Conservation (phyloP, 2,888 invertebrate species). For the Trachelus tabidus region DNA sequence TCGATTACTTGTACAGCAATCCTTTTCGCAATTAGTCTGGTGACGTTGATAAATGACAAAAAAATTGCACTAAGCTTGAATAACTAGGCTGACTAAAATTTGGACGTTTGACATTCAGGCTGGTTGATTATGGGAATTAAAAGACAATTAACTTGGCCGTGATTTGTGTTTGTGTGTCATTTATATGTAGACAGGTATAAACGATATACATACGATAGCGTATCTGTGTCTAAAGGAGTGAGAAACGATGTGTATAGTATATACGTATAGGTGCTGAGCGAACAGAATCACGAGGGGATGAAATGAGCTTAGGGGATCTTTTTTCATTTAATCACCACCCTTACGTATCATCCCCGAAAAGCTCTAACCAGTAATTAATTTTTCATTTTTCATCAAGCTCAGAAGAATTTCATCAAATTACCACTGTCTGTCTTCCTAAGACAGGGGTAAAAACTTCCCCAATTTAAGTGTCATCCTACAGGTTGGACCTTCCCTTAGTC, state of each 20-base stretch:
- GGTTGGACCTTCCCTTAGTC: not conserved
- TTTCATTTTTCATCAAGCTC: not conserved
- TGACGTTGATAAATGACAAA: not conserved
- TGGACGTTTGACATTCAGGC: not conserved
- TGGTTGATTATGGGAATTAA: not conserved
- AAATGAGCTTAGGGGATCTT: not conserved
- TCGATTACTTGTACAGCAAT: constrained; percentile 33
- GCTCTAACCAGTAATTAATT: not conserved
- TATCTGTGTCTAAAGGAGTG: not conserved
- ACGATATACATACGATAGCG: not conserved
- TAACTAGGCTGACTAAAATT: not conserved
- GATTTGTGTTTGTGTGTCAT: not conserved
- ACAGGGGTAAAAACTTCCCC: not conserved
- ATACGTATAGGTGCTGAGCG: not conserved
- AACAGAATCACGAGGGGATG: not conserved
- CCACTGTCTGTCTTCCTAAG: not conserved
- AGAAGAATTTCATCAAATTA: not conserved
- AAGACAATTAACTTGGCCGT: not conserved
- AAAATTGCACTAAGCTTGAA: not conserved
- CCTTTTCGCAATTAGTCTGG: not conserved
- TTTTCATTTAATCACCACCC: not conserved
- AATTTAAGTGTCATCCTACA: not conserved
- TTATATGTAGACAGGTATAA: no score
- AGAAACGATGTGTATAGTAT: not conserved
- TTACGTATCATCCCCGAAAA: no score